Base-by-base conservation (phyloP, 2,888 invertebrate species). In the Cataglyphis livida region DNA sequence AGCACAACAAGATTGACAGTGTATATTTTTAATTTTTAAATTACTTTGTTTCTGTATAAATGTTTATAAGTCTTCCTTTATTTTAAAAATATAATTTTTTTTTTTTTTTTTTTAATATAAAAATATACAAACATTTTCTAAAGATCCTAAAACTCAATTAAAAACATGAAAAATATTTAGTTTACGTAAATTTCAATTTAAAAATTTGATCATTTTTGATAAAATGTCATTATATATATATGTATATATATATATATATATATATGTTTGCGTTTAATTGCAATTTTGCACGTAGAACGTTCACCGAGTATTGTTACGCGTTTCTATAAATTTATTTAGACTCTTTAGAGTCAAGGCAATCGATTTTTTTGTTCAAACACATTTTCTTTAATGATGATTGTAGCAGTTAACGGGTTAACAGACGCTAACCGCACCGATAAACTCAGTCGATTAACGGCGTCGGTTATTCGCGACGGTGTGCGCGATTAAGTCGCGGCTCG, bases 401-500 rank as follows among this genome's bases (percentile, higher is more conserved):
- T 51, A 32, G 18, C 32, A 57, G 41, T 38, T 32, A 64, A 70
- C 70, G 51, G 15, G 59, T 68, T 35, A 70, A 70, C 78, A 59
- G 48, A 70, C 44, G 59, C 41, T 59, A 70, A 61, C 70, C 70
- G 70, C 59, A 59, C 44, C 41, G 74, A 81, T 65, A 71, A 57
- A 66, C 81, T 57, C 48, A 35, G 59, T 59, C 75, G 75, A 82
- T 82, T 66, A 75, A 75, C 51, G 41, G 74, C 44, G 48, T 54
- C 54, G 74, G 74, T 73, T 74, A 81, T 81, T 65, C 81, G 74
- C 81, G 74, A 35, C 44, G 57, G 41, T 68, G 41, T 7, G 64
- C 44, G 68, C 65, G 83, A 81, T 81, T 66, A 66, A 79, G 68
- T 68, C 68, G n/a, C 57, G 25, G 59, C 51, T n/a, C 48, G 44